A percentile compares a stretch with the other conserved stretches of the same genome.
These are phyloP conservation scores for Argynnis bischoffii DNA, from an alignment of 2,888 invertebrate genomes.

Conservation along the genomic window DNA sequence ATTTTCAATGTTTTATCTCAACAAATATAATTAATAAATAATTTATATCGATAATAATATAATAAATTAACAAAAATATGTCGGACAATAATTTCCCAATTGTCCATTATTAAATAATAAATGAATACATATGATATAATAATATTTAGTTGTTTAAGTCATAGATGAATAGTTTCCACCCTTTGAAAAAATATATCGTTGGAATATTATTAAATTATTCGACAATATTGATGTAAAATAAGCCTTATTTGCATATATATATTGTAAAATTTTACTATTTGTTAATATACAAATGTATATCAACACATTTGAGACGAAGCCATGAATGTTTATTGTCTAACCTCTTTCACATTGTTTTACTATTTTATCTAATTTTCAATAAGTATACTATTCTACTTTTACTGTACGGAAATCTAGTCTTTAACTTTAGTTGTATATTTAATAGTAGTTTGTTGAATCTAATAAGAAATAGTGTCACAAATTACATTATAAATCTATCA, in stretches of 20 bases:
- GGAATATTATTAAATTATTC: not conserved
- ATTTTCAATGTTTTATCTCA: not conserved
- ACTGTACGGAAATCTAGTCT: constrained; percentile 11
- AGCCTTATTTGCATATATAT: constrained; percentile 1
- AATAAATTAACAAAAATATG: too few species aligned
- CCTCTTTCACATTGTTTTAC: too few species aligned
- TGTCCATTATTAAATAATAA: too few species aligned
- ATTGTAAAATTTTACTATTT: constrained; percentile 6
- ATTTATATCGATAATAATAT: too few species aligned
- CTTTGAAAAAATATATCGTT: not conserved
- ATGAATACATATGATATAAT: too few species aligned
- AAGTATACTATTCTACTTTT: too few species aligned
- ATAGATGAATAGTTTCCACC: not conserved
- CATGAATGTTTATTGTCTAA: too few species aligned
- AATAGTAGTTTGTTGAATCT: not conserved
- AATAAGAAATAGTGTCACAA: not conserved
- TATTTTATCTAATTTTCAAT: too few species aligned
- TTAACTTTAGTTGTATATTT: not conserved
- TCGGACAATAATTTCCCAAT: too few species aligned
- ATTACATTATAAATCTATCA: not conserved
- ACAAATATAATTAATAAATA: not conserved
- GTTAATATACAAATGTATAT: not conserved
- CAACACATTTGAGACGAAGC: too few species aligned
- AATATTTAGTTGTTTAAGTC: too few species aligned
- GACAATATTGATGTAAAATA: constrained; percentile 12